Evolutionary conservation across 1,140 invertebrate genomes (phyloP).

Genomic region (Anthonomus grandis): DNA sequence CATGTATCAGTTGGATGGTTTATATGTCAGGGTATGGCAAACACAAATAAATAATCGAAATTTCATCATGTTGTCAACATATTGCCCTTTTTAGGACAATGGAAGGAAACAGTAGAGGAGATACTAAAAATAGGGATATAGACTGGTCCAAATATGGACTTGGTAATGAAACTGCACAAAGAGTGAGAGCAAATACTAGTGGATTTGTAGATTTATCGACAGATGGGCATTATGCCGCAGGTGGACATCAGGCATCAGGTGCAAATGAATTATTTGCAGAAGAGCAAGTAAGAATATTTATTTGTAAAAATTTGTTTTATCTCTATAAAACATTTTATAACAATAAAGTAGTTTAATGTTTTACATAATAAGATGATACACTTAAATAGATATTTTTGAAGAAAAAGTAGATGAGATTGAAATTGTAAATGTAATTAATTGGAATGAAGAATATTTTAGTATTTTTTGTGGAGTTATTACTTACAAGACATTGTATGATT

Average conservation of each 20-base stretch:
- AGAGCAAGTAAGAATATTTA: conserved; percentile 63
- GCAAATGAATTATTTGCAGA: conserved; percentile 86
- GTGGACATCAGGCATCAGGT: conserved; percentile 77
- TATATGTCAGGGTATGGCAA: no score
- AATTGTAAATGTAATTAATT: no score
- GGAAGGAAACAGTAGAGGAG: conserved; percentile 22
- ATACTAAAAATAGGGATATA: conserved; percentile 41
- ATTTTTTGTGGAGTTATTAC: no score
- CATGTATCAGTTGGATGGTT: no score
- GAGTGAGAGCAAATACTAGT: conserved; percentile 55
- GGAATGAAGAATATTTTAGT: no score
- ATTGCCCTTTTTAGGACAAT: conserved; percentile 7
- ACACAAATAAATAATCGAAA: no score
- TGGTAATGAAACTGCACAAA: conserved; percentile 49
- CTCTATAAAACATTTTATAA: conserved; percentile 14
- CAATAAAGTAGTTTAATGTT: conserved; percentile 7
- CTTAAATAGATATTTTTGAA: no score
- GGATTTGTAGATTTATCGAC: conserved; percentile 69
- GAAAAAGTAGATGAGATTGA: not conserved
- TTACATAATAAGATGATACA: no score
- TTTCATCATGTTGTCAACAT: no score
- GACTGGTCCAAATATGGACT: conserved; percentile 59
- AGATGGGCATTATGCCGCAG: conserved; percentile 60
- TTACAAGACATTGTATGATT: no score
- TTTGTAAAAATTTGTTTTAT: not conserved